Evolutionary conservation across 2,113 vertebrate species (phyloP), one percentile per base, ranked within the genome.

Genomic region (Patagioenas fasciata): DNA sequence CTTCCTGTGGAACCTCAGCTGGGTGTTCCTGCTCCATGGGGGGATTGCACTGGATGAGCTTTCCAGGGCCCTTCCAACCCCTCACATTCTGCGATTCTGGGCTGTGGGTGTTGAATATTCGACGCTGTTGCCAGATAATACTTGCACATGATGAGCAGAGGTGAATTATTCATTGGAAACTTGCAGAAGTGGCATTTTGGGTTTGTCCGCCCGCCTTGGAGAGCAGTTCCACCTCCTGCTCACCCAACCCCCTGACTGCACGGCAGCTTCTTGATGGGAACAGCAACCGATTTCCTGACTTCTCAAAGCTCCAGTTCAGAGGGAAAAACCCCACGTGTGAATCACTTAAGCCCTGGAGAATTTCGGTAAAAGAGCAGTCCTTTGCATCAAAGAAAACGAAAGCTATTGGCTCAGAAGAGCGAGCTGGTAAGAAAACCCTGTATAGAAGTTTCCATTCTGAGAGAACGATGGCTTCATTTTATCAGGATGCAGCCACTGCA

Each of bases 321-420:
- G 86, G 86, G 83, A 88, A 94, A 96, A 85, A 40, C 90, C 90
- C 87, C 2, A 34, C 19, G 36, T 16, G 73, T 95, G 89, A 88
- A 67, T 94, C 89, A 94, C 65, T 78, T 48, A 24, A 74, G 38
- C 38, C 61, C 20, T 18, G 90, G 80, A 88, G 80, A 50, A 53
- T 79, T 70, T 85, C 75, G 31, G 58, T n/a, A 5, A n/a, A 60
- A 58, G 74, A 64, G 25, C 44, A n/a, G 29, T 44, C 56, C 54
- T 54, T 24, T 36, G n/a, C 40, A 58, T 51, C 90, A 88, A 85
- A 85, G 83, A 36, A 92, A 88, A 31, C 50, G 50, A 81, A 81
- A 85, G 50, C 42, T 25, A 6, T 34, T 40, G 38, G 50, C 65
- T 60, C 31, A 11, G 67, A 83, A 7, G 10, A 29, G 82, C 4